Conservation (phyloP, 2,113 vertebrate species). For the Neogobius melanostomus region DNA sequence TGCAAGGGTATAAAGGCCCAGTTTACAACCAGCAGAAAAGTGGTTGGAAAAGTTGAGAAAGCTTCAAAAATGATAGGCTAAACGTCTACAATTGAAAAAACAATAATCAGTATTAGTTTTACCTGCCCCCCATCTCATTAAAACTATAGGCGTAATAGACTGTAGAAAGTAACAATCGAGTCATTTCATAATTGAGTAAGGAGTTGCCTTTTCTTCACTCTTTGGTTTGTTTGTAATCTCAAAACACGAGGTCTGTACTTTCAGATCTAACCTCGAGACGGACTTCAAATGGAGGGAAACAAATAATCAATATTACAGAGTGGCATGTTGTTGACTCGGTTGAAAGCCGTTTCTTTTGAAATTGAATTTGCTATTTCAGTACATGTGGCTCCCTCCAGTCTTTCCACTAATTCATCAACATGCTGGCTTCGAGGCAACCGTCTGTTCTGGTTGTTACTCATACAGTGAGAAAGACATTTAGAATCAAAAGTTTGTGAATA, state of each 20-base stretch:
- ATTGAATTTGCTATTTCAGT: neutral
- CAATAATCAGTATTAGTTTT: too few species aligned
- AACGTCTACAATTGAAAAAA: too few species aligned
- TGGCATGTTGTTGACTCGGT: neutral
- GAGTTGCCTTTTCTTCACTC: neutral
- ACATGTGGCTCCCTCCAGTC: neutral
- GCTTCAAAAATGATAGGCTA: too few species aligned
- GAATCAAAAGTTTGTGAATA: neutral
- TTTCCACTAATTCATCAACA: neutral
- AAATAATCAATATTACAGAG: neutral
- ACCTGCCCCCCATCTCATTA: too few species aligned
- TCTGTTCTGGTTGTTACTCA: neutral
- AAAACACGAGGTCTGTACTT: neutral
- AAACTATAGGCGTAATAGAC: too few species aligned
- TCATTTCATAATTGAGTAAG: too few species aligned
- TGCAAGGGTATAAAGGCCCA: too few species aligned
- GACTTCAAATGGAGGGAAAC: neutral
- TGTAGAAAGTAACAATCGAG: too few species aligned
- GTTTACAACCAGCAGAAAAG: too few species aligned
- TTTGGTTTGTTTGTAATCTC: neutral
- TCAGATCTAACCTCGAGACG: neutral
- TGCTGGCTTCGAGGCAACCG: neutral
- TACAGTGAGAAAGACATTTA: neutral
- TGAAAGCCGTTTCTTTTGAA: neutral
- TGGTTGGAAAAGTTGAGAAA: too few species aligned